Conservation (phyloP, 2,113 vertebrate species). For the Pygoscelis antarcticus region DNA sequence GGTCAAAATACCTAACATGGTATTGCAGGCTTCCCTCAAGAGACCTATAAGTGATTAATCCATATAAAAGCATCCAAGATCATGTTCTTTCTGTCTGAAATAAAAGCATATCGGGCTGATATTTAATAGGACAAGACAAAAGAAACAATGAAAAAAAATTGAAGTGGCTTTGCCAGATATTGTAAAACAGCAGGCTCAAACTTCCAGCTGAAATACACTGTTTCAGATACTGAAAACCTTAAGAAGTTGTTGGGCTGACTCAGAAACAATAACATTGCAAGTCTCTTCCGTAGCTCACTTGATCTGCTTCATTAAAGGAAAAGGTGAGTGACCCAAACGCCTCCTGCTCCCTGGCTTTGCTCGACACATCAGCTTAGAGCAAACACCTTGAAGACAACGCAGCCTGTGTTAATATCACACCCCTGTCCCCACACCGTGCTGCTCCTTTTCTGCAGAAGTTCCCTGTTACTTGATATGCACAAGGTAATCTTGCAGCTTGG, state of each 20-base stretch:
- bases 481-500: neutral
- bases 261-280: neutral
- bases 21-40: neutral
- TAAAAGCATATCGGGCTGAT: neutral
- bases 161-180: neutral
- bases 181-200: neutral
- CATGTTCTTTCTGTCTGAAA: neutral
- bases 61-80: neutral
- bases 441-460: neutral
- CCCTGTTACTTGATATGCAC: neutral
- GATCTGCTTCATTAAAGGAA: neutral
- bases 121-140: neutral
- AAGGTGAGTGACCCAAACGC: neutral
- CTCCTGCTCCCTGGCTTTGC: neutral
- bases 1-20: neutral
- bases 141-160: neutral
- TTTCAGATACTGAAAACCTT: neutral
- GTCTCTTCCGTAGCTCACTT: neutral
- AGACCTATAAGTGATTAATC: neutral
- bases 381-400: neutral
- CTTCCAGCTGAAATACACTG: neutral
- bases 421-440: accelerated
- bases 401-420: neutral
- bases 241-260: neutral
- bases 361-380: neutral